Conservation (phyloP, 2,113 vertebrate species). For the Amphiprion percula region DNA sequence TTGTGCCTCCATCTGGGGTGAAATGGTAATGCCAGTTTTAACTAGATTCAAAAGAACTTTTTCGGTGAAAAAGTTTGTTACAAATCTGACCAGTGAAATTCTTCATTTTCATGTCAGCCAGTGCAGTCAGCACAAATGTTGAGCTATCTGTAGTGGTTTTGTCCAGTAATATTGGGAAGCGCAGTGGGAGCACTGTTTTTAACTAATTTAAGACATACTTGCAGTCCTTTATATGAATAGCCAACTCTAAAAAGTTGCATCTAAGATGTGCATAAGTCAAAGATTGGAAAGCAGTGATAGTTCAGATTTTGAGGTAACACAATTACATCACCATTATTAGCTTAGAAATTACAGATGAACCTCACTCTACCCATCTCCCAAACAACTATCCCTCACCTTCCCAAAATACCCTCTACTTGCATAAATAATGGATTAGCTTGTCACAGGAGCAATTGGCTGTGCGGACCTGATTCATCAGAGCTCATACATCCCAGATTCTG, state of each 20-base stretch:
- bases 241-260: too few species aligned
- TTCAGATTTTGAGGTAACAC: conserved; percentile 13
- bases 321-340: conserved; percentile 28
- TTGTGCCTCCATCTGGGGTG: too few species aligned
- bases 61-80: not conserved
- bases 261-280: too few species aligned
- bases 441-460: conserved; percentile 31
- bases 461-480: conserved; percentile 48
- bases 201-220: too few species aligned
- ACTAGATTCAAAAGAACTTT: too few species aligned
- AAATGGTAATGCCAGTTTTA: too few species aligned
- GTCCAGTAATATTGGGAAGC: too few species aligned
- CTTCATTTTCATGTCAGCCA: not conserved
- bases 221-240: too few species aligned
- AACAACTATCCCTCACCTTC: conserved; percentile 19
- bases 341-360: conserved; percentile 40
- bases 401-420: conserved; percentile 39
- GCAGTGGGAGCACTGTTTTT: too few species aligned
- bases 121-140: not conserved
- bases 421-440: conserved; percentile 63
- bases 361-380: conserved; percentile 9
- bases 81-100: not conserved
- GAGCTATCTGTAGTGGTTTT: not conserved
- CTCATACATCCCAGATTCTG: conserved; percentile 47
- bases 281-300: not conserved